Conservation (phyloP, 2,113 vertebrate species). For the Brachypodius melanocephalos region DNA sequence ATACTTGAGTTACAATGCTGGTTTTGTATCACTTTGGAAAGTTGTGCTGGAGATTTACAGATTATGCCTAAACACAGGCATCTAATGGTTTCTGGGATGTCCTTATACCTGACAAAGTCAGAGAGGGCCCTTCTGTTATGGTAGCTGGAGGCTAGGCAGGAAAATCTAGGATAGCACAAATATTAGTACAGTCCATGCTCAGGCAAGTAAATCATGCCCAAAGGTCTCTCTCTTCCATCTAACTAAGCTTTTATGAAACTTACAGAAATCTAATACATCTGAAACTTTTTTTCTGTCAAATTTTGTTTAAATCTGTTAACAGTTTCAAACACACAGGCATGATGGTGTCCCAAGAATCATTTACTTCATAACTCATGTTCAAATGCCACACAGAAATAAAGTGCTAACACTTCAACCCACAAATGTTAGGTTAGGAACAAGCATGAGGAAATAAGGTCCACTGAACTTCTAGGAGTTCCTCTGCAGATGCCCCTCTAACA, state of each 20-base stretch:
- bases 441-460: background rate
- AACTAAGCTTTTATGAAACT: background rate
- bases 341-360: background rate
- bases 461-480: background rate
- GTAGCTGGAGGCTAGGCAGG: background rate
- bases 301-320: constrained; percentile 7
- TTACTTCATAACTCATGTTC: background rate
- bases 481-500: background rate
- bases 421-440: background rate
- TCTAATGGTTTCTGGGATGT: background rate
- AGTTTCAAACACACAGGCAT: background rate
- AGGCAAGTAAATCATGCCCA: background rate
- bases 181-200: background rate
- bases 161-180: background rate
- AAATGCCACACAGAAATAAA: background rate
- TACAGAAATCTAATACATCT: background rate
- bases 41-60: background rate
- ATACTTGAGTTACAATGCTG: background rate
- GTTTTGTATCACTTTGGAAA: background rate
- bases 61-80: background rate
- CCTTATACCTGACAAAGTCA: background rate
- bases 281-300: background rate
- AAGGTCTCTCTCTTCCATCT: background rate
- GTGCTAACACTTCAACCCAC: background rate
- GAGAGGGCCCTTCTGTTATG: background rate